Base-by-base conservation (phyloP, 2,113 vertebrate species). In the Pomatostomus ruficeps region DNA sequence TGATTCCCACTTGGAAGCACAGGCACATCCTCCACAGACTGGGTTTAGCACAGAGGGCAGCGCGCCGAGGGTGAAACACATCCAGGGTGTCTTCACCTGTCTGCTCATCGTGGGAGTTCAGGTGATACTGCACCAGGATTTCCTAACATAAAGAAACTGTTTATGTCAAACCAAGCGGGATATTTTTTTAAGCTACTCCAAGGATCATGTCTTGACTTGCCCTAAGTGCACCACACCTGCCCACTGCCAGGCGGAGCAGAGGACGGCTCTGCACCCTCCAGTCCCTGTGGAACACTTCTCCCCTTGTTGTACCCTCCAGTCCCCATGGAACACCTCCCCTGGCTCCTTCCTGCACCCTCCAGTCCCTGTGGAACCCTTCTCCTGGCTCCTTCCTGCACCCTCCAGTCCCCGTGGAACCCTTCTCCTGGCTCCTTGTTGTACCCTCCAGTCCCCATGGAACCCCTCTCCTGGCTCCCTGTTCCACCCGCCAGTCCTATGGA, bases 61-160 rank as follows among this genome's bases (percentile, higher is more conserved):
- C 42, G 17, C 79, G 81, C 70, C 42, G 54, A 74, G 86, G 86
- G 89, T 70, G 81, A 95, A 85, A 91, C 74, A 73, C 16, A 67
- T 83, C 94, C 38, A 68, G 61, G 85, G 90, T 65, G 85, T 94
- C 96, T 62, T 89, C 85, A 68, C 70, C 96, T 55, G 82, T 73
- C 84, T 88, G 94, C 95, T 84, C 62, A 22, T 94, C 92, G 66
- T 86, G 55, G 80, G 85, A 95, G 95, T 96, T 97, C 85, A 92
- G 90, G 88, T 74, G 96, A 96, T 94, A 96, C 93, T 94, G 84
- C 95, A 85, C 79, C 85, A 95, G 88, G 89, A 92, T 97, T 97
- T 97, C 97, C 94, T 95, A 97, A 96, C 92, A 92, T 35, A 82
- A 95, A 96, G 93, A 65, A 87, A 90, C 36, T 88, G 88, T 84